phyloP scores from a whole-genome alignment of 2,888 invertebrate species.

The Eupeodes latifasciatus region DNA sequence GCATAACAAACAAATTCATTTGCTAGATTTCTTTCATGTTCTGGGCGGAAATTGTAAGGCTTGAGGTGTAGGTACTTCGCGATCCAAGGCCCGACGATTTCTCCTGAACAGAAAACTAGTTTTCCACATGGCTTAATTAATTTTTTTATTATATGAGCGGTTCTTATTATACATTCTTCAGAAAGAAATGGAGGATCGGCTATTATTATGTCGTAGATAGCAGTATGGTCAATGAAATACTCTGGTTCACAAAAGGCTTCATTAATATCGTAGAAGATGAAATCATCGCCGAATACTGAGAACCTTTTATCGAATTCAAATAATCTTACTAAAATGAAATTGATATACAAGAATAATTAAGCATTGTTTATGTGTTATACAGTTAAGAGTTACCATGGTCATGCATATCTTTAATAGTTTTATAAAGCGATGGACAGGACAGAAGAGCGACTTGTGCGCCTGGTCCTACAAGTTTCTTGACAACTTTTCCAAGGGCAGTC shows the following conservation, averaged over 20 bases:
- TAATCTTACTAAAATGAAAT: slow-evolving; percentile 86
- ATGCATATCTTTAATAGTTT: slow-evolving; percentile 86
- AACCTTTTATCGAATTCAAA: slow-evolving; percentile 96
- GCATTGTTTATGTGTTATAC: slow-evolving; percentile 35
- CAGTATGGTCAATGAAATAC: slow-evolving; percentile 84
- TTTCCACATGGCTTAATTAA: slow-evolving; percentile 86
- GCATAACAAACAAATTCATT: slow-evolving; percentile 97
- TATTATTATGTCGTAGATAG: slow-evolving; percentile 92
- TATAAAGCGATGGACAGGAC: slow-evolving; percentile 95
- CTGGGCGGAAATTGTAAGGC: slow-evolving; percentile 90
- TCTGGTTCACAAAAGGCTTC: slow-evolving; percentile 88
- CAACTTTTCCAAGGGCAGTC: slow-evolving; percentile 88
- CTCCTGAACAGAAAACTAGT: slow-evolving; percentile 91
- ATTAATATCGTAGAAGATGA: slow-evolving; percentile 95
- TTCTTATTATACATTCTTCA: slow-evolving; percentile 95
- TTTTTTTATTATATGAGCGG: slow-evolving; percentile 90
- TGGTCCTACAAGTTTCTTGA: slow-evolving; percentile 85
- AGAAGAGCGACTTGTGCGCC: slow-evolving; percentile 90
- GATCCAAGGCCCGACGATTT: slow-evolving; percentile 90
- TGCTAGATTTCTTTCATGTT: slow-evolving; percentile 94
- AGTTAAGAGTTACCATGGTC: slow-evolving; percentile 76
- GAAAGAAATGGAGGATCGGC: slow-evolving; percentile 98
- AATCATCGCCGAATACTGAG: slow-evolving; percentile 90
- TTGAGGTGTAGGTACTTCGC: slow-evolving; percentile 87
- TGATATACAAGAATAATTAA: neutral